phyloP scores from a whole-genome alignment of 37 sponge, comb jelly and placozoan genomes.

The Lycopodina hypogea region DNA sequence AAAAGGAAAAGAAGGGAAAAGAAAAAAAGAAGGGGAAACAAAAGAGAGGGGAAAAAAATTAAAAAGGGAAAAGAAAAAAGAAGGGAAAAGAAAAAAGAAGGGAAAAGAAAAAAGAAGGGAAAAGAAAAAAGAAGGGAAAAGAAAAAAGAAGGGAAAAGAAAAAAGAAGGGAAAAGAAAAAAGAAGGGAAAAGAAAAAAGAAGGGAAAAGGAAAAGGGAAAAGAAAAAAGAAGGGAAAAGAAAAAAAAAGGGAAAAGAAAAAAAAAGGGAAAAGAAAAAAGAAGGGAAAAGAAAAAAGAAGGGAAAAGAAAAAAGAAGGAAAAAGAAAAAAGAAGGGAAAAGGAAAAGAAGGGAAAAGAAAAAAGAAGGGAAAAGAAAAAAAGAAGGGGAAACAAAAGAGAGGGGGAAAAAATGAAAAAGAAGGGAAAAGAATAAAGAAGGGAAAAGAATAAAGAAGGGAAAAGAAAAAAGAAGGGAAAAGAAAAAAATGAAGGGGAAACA shows the following conservation, averaged over 20 bases:
- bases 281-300: too few relatives aligned
- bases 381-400: background rate
- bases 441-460: background rate
- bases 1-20: background rate
- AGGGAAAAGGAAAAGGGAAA: background rate
- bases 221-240: background rate
- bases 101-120: background rate
- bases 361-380: background rate
- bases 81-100: conserved; percentile 9
- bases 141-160: background rate
- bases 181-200: conserved; percentile 13
- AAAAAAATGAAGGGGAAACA: background rate
- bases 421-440: background rate
- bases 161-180: too few relatives aligned
- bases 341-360: background rate
- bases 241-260: background rate
- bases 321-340: background rate
- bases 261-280: background rate
- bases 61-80: too few relatives aligned
- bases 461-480: background rate
- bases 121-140: background rate
- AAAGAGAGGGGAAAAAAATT: too few relatives aligned
- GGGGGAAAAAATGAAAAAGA: conserved; percentile 1
- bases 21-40: too few relatives aligned
- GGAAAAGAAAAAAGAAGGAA: background rate